Evolutionary conservation across 2,113 vertebrate species (phyloP).

Genomic region (Lota lota): DNA sequence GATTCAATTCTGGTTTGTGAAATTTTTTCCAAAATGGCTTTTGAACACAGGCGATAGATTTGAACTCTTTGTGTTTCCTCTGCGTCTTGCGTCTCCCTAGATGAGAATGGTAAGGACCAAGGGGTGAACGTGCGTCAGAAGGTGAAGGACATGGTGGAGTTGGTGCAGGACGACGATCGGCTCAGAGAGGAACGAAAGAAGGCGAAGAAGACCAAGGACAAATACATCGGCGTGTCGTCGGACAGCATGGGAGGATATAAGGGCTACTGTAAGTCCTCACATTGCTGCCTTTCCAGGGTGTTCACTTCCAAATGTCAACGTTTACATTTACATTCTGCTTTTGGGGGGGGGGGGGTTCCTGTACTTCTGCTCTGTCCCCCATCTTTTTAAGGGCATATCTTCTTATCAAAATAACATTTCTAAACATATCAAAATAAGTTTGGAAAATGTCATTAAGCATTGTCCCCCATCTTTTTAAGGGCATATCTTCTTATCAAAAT

Average conservation of each 20-base stretch:
- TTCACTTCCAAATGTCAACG: no score
- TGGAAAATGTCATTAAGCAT: no score
- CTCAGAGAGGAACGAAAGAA: conserved; percentile 97
- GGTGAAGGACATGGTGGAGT: conserved; percentile 94
- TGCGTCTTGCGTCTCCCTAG: conserved; percentile 55
- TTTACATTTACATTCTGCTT: neutral
- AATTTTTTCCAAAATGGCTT: neutral
- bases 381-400: no score
- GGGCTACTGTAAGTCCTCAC: conserved; percentile 79
- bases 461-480: no score
- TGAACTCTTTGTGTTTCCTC: neutral
- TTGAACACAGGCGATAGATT: neutral
- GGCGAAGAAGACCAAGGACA: conserved; percentile 97
- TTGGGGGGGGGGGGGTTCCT: no score
- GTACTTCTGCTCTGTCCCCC: no score
- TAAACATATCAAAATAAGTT: no score
- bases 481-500: no score
- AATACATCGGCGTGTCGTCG: conserved; percentile 94
- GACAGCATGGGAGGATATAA: conserved; percentile 86
- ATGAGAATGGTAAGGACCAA: conserved; percentile 97
- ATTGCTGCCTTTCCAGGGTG: no score
- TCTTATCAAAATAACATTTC: no score
- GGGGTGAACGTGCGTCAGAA: conserved; percentile 98
- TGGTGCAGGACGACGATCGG: conserved; percentile 94
- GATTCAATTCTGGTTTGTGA: no score